Base-by-base conservation (phyloP, 2,888 invertebrate species). In the Hanleya hanleyi region DNA sequence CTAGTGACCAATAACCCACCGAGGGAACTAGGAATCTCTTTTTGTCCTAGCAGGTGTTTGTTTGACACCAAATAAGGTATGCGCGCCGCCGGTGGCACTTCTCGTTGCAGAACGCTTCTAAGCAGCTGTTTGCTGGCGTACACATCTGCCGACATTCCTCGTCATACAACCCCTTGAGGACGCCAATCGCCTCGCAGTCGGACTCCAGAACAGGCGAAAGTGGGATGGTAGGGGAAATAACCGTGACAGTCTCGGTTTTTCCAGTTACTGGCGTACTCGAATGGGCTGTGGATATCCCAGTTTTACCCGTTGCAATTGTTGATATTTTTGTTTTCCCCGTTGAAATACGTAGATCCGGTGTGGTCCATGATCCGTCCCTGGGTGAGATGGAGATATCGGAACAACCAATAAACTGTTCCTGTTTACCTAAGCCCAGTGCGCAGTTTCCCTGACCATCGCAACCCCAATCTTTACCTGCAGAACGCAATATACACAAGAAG, bases 311-410 rank as follows among this genome's bases (percentile, higher is more conserved):
- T n/a, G 51, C 22, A 7, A 7, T 6, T 22, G 51, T 51, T 12
- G 51, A n/a, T n/a, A 26, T n/a, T 22, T 51, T 51, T 7, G 51
- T n/a, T 22, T 7, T 51, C 7, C 15, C 7, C 15, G 12, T 51
- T 7, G 12, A n/a, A 51, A 7, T 22, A 7, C 15, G 7, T n/a
- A 12, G n/a, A 9, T 18, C 26, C 12, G 51, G n/a, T 22, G 18
- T 22, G 15, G 57, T 57, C 32, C 26, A 4, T 91, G 92, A 6
- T 32, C 47, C 1, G 50, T 0, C 32, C 9, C 0, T 2, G 37
- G 47, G 2, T 18, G 29, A 0, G 35, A 36, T 68, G 33, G 67
- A 41, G 5, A 72, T 68, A 35, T 72, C 72, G 2, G 72, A 67
- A 41, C 72, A 72, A 38, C 67, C 72, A 38, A 62, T 49, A 35